These are phyloP conservation scores for Urosaurus nigricauda DNA, from an alignment of 2,797 vertebrate genomes.

Conservation along the genomic window DNA sequence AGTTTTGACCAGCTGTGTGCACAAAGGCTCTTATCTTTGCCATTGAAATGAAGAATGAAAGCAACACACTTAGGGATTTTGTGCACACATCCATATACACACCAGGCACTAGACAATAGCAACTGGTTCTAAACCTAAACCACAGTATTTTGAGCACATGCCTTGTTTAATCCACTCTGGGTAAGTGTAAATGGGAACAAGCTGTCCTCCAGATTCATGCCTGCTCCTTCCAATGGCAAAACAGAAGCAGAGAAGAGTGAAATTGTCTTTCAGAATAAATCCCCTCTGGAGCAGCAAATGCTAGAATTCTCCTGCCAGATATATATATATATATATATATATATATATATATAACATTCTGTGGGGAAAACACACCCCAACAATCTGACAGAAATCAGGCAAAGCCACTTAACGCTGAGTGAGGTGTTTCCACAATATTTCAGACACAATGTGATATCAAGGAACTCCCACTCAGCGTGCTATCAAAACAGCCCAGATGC, in stretches of 20 bases:
- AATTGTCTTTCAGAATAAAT: background rate
- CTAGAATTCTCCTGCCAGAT: background rate
- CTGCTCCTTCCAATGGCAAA: background rate
- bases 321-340: too few species aligned
- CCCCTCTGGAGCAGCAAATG: background rate
- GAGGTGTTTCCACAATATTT: slow-evolving; percentile 31
- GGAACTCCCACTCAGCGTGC: slow-evolving; percentile 17
- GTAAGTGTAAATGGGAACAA: background rate
- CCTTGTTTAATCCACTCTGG: too few species aligned
- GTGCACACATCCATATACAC: too few species aligned
- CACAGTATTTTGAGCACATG: too few species aligned
- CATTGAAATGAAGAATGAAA: too few species aligned
- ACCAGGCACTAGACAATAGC: too few species aligned
- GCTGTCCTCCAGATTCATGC: background rate
- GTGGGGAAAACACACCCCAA: background rate
- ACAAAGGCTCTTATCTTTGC: too few species aligned
- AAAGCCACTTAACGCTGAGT: slow-evolving; percentile 14
- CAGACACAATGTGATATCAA: slow-evolving; percentile 3
- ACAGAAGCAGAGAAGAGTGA: background rate
- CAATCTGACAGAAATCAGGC: slow-evolving; percentile 8
- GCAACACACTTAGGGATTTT: too few species aligned
- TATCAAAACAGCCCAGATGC: slow-evolving; percentile 13
- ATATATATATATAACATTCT: background rate
- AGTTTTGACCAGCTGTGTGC: too few species aligned
- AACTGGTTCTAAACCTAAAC: background rate